Conservation (phyloP, 2,113 vertebrate genomes). For the Murina feae region DNA sequence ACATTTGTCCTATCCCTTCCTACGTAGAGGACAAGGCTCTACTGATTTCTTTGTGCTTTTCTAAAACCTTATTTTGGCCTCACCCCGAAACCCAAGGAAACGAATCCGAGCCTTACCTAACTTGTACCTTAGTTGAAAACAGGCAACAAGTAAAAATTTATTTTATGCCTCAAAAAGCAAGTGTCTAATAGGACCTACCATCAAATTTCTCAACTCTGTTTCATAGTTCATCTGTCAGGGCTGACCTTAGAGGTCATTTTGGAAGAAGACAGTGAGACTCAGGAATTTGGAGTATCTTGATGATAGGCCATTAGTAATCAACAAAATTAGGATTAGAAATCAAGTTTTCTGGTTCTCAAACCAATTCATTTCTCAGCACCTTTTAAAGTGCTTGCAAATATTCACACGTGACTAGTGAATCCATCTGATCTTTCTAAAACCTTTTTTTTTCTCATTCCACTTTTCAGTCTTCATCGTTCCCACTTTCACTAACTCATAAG, state of each 20-base stretch:
- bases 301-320: not conserved
- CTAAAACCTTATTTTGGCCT: constrained; percentile 34
- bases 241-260: not conserved
- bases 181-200: not conserved
- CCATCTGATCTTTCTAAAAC: not conserved
- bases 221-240: not conserved
- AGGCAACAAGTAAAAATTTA: not conserved
- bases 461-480: not conserved
- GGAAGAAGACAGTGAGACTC: not conserved
- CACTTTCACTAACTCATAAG: not conserved
- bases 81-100: not conserved
- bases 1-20: not conserved
- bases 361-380: not conserved
- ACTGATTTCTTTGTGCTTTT: constrained; percentile 16
- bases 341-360: not conserved
- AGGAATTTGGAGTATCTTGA: not conserved
- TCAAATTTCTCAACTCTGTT: not conserved
- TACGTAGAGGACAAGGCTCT: not conserved
- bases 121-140: not conserved
- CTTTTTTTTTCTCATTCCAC: no score
- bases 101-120: not conserved
- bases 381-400: not conserved
- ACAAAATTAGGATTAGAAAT: not conserved
- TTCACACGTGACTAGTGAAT: not conserved
- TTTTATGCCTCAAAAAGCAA: not conserved